Conservation (phyloP, 2,888 invertebrate species). For the Hoplodrina ambigua region DNA sequence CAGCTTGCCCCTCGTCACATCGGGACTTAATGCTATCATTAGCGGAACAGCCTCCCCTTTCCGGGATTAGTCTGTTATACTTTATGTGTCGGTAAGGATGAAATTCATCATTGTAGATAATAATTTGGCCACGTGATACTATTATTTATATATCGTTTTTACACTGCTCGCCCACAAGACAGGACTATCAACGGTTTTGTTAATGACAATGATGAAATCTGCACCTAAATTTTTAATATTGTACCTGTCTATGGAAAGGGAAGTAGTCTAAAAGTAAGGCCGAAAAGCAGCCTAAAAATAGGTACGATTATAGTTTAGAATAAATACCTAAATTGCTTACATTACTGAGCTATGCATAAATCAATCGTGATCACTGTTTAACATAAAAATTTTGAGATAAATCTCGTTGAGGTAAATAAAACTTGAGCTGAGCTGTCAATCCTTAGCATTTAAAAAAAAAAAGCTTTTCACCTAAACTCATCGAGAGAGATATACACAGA, state of each 20-base stretch:
- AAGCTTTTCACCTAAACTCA: too few relatives aligned
- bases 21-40: constrained; percentile 50
- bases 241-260: background rate
- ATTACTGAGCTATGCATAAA: too few relatives aligned
- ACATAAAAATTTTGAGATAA: too few relatives aligned
- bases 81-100: constrained; percentile 27
- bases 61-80: constrained; percentile 31
- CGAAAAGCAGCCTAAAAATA: too few relatives aligned
- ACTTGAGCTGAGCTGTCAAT: too few relatives aligned
- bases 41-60: constrained; percentile 24
- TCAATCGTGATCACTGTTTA: too few relatives aligned
- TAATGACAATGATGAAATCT: background rate
- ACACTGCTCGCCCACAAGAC: background rate
- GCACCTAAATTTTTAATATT: background rate
- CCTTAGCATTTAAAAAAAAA: too few relatives aligned
- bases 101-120: constrained; percentile 5
- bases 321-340: too few relatives aligned
- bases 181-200: background rate
- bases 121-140: background rate
- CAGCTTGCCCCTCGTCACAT: constrained; percentile 50
- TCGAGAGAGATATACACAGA: too few relatives aligned
- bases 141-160: background rate
- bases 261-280: too few relatives aligned
- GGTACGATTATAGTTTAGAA: too few relatives aligned
- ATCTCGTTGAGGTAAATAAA: too few relatives aligned